Conservation (phyloP, 2,113 vertebrate genomes). For the Marmota flaviventris region DNA sequence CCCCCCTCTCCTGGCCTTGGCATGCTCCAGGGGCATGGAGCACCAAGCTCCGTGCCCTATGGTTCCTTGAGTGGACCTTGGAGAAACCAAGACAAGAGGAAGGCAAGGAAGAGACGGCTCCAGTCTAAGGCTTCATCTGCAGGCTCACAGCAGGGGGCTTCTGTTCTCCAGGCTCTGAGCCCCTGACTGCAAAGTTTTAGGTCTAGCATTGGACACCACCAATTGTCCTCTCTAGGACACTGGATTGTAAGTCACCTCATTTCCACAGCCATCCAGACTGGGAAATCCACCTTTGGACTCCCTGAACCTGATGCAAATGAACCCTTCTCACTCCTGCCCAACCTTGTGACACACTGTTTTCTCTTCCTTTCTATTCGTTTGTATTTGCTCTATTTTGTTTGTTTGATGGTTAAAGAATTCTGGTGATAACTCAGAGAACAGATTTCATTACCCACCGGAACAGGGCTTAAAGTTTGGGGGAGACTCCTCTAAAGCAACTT, state of each 20-base stretch:
- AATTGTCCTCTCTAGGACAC: background rate
- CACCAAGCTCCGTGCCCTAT: fast-evolving
- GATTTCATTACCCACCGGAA: background rate
- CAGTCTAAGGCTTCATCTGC: background rate
- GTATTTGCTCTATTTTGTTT: background rate
- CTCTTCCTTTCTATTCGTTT: background rate
- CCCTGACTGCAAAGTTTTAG: fast-evolving
- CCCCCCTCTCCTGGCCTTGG: fast-evolving
- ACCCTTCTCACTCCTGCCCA: fast-evolving
- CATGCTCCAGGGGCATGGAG: no score
- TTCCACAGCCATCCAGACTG: background rate
- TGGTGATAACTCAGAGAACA: background rate
- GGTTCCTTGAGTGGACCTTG: fast-evolving
- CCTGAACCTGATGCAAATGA: no score
- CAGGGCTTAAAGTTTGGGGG: background rate
- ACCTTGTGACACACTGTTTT: fast-evolving
- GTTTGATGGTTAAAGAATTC: background rate
- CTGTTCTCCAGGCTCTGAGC: background rate
- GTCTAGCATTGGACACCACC: no score
- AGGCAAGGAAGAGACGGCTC: fast-evolving
- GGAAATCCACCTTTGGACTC: no score
- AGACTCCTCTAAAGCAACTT: background rate
- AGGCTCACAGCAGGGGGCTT: fast-evolving
- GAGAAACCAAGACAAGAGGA: fast-evolving
- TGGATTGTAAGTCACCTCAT: no score